Evolutionary conservation across 2,113 vertebrate species (phyloP), one percentile per base, ranked within the genome.

Genomic region (Progne subis): DNA sequence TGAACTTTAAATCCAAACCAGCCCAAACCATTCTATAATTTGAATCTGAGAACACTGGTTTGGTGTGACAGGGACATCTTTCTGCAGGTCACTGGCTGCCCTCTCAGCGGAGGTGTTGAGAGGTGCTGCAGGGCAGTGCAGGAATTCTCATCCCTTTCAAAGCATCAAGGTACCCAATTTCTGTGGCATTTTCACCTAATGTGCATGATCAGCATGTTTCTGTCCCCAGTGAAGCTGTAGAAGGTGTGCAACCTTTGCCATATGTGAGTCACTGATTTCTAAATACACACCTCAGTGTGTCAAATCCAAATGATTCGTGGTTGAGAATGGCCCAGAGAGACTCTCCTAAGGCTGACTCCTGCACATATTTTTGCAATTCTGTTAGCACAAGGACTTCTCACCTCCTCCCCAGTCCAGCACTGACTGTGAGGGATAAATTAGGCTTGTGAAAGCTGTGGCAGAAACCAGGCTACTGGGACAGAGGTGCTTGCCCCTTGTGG

Each of bases 191-290:
- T 78, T 46, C 26, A 65, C 1, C 29, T 43, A 1, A 12, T 68
- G 14, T 37, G 24, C n/a, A 8, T 2, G 0, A 12, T 68, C 32
- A 41, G 52, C 17, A 1, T 11, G 65, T 69, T 64, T 15, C 49
- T 25, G 0, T 64, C 43, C n/a, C 32, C 28, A 11, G 21, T 1
- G 3, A 59, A 63, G 64, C 65, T 61, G 43, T 2, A 4, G 4
- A 47, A 75, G 24, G 32, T 37, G 47, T 81, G 50, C 20, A 67
- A 0, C 74, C 77, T 67, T 32, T 1, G 71, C 68, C 23, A 0
- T 0, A 9, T 37, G 57, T 41, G 74, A 78, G 34, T 90, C 43
- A 28, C 18, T 53, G 50, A 34, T 41, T 81, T 70, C 60, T 67
- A 21, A 60, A 39, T 23, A 3, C 55, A 60, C 49, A 31, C 63